Conservation (phyloP, 1,140 invertebrate species). For the Arion vulgaris region DNA sequence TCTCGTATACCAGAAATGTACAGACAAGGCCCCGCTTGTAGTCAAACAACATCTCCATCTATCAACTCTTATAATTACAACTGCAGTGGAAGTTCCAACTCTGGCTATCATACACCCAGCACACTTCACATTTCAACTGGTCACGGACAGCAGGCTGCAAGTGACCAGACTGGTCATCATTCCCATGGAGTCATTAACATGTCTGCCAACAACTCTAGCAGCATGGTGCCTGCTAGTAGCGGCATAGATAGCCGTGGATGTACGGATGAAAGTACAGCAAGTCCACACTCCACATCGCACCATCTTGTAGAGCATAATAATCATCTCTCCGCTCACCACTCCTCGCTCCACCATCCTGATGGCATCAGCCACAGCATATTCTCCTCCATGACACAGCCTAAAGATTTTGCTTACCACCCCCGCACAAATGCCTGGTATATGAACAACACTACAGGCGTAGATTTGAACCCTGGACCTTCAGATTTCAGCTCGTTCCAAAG, state of each 20-base stretch:
- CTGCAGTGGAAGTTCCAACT: slow-evolving; percentile 27
- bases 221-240: slow-evolving; percentile 32
- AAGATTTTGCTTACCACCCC: slow-evolving; percentile 46
- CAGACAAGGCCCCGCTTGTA: slow-evolving; percentile 49
- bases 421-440: slow-evolving; percentile 66
- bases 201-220: slow-evolving; percentile 42
- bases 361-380: slow-evolving; percentile 53
- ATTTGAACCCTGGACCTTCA: slow-evolving; percentile 54
- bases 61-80: slow-evolving; percentile 48
- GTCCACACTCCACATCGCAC: slow-evolving; percentile 50
- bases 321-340: slow-evolving; percentile 31
- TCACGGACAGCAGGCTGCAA: slow-evolving; percentile 9
- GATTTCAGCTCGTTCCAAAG: slow-evolving; percentile 55
- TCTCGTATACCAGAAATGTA: slow-evolving; percentile 58
- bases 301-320: slow-evolving; percentile 39
- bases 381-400: slow-evolving; percentile 56
- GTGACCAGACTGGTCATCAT: not conserved
- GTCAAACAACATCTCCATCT: slow-evolving; percentile 44
- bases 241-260: slow-evolving; percentile 37
- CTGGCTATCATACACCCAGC: slow-evolving; percentile 19
- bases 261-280: slow-evolving; percentile 45
- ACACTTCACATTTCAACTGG: slow-evolving; percentile 12
- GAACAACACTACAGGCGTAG: slow-evolving; percentile 48
- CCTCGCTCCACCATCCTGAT: slow-evolving; percentile 51
- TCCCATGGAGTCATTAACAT: slow-evolving; percentile 44